Base-by-base conservation (phyloP, 2,113 vertebrate species). In the Anguilla japonica region DNA sequence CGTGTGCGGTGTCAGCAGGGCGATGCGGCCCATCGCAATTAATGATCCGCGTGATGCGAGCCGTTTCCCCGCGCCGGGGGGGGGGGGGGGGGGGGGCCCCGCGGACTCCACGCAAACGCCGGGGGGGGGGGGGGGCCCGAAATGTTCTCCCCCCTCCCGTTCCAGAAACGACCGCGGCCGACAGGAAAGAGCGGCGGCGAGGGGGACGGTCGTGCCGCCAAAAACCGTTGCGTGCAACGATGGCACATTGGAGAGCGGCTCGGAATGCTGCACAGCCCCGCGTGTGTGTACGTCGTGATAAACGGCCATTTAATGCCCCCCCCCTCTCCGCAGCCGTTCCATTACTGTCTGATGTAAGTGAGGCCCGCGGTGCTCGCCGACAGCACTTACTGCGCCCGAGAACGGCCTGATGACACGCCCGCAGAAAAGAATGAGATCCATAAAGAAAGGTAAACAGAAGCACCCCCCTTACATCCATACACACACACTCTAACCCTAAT, bases 381-480 rank as follows among this genome's bases (percentile, higher is more conserved):
- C 92, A 91, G 93, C 91, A 90, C 92, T 93, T 91, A 94, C 90
- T 88, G 87, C 41, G 60, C 84, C 63, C 79, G 87, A 79, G 91
- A 91, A 93, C 87, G 85, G 83, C 29, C 82, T 87, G 82, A 89
- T 90, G 88, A 92, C 13, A 11, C 83, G 63, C 67, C 83, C 2
- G 34, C 46, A 20, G 86, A 39, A 79, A 91, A 84, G 88, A 92
- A 91, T 90, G 87, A 90, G 87, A 87, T 87, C 81, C 87, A 41
- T 81, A 88, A 89, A 83, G 67, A 91, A 91, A 93, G 93, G 90
- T 92, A 95, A 96, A 95, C 93, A 94, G 93, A 79, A 86, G 53
- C 86, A 89, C 87, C 84, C 83, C 91, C 91, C 90, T 89, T 41
- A 50, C 90, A 86, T 26, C 7, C 40, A 67, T 22, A 26, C 60